phyloP scores from a whole-genome alignment of 2,113 vertebrate species.

The Daboia siamensis region DNA sequence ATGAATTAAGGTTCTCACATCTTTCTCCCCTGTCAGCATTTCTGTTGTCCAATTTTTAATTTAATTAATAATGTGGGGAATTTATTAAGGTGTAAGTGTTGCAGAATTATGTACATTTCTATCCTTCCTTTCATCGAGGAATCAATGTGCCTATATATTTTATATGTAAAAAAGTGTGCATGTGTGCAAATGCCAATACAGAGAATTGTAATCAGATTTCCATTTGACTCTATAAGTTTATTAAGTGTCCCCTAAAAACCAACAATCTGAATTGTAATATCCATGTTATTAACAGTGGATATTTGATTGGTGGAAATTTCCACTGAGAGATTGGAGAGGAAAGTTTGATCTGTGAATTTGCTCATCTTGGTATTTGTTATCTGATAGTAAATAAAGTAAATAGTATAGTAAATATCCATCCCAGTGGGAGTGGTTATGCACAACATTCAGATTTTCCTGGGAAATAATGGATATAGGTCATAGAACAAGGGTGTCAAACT shows the following conservation, averaged over 20 bases:
- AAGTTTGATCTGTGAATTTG: not conserved
- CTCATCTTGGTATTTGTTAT: not conserved
- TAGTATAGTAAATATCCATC: not conserved
- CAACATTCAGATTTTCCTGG: not conserved
- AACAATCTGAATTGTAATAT: not conserved
- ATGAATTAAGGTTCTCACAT: not conserved
- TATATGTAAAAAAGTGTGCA: not conserved
- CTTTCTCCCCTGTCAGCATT: not conserved
- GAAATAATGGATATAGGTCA: not conserved
- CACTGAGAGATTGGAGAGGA: not conserved
- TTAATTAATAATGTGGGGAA: not conserved
- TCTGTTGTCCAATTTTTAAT: not conserved
- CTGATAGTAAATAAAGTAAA: not conserved
- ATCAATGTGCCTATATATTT: not conserved
- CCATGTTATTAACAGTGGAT: not conserved
- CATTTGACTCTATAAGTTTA: not conserved
- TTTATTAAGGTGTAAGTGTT: not conserved
- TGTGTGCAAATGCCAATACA: not conserved
- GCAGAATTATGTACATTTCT: not conserved
- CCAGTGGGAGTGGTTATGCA: not conserved
- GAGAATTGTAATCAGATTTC: conserved; percentile 4
- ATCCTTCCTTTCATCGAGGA: not conserved
- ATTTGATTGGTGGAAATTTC: not conserved
- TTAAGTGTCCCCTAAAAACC: conserved; percentile 18
- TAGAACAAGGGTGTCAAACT: too few species aligned